These are phyloP conservation scores for Oreochromis niloticus DNA, from an alignment of 2,113 vertebrate genomes.

Conservation along the genomic window DNA sequence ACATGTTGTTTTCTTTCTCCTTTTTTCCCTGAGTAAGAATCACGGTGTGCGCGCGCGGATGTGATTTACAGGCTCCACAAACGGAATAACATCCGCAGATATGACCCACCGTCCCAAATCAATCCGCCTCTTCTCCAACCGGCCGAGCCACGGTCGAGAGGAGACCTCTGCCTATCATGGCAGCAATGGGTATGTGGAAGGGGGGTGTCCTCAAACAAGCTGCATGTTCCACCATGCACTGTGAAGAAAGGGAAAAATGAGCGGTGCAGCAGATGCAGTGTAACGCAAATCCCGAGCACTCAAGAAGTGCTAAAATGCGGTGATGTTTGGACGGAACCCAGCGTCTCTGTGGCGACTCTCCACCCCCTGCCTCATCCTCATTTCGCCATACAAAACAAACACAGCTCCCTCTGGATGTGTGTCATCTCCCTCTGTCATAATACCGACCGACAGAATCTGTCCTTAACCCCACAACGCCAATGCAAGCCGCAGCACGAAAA, in stretches of 20 bases:
- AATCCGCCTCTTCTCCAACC: constrained; percentile 59
- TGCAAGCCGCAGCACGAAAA: constrained; percentile 27
- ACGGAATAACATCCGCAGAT: constrained; percentile 56
- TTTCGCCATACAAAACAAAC: constrained; percentile 64
- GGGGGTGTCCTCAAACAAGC: constrained; percentile 66
- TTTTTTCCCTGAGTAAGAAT: constrained; percentile 65
- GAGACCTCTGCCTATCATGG: constrained; percentile 73
- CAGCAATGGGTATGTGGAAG: constrained; percentile 56
- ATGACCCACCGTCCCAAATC: constrained; percentile 55
- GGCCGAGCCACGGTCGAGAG: constrained; percentile 57
- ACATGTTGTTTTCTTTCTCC: constrained; percentile 62
- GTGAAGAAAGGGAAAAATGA: constrained; percentile 19
- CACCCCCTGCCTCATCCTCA: constrained; percentile 71
- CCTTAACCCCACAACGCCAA: neutral
- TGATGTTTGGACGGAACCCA: constrained; percentile 70
- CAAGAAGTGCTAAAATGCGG: constrained; percentile 59
- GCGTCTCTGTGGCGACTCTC: constrained; percentile 68
- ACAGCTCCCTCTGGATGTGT: constrained; percentile 42
- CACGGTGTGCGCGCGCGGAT: constrained; percentile 29
- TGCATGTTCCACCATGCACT: constrained; percentile 61
- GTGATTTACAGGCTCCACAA: constrained; percentile 44
- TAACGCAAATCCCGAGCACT: constrained; percentile 35
- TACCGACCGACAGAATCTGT: neutral
- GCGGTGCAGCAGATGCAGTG: constrained; percentile 40
- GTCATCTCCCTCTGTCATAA: constrained; percentile 50